A percentile compares a stretch with the other conserved stretches of the same genome.
phyloP scores from a whole-genome alignment of 1,140 invertebrate species.

The Diabrotica undecimpunctata region DNA sequence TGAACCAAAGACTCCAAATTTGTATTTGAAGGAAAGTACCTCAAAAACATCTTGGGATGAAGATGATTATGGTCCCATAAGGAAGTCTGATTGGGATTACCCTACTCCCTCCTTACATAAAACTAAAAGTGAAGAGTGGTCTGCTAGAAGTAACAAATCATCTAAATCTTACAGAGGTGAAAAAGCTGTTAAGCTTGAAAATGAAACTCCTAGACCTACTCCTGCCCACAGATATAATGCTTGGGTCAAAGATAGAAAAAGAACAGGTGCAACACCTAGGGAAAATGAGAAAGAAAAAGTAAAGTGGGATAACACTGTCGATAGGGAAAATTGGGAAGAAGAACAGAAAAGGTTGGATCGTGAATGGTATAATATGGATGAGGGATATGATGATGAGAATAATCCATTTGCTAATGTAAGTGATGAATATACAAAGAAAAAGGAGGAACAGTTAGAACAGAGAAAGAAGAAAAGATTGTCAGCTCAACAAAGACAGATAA shows the following conservation, averaged over 20 bases:
- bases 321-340: slow-evolving; percentile 83
- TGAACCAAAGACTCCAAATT: slow-evolving; percentile 78
- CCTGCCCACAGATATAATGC: slow-evolving; percentile 82
- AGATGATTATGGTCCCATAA: slow-evolving; percentile 62
- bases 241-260: slow-evolving; percentile 69
- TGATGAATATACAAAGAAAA: slow-evolving; percentile 85
- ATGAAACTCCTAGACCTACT: slow-evolving; percentile 70
- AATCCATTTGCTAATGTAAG: slow-evolving; percentile 90
- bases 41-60: slow-evolving; percentile 87
- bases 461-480: slow-evolving; percentile 87
- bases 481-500: slow-evolving; percentile 90
- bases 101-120: slow-evolving; percentile 73
- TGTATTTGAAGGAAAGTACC: slow-evolving; percentile 61
- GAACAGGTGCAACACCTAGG: slow-evolving; percentile 59
- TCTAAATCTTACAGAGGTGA: slow-evolving; percentile 26
- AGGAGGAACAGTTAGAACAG: slow-evolving; percentile 88
- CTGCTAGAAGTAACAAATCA: slow-evolving; percentile 47
- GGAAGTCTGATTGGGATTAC: slow-evolving; percentile 85
- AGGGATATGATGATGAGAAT: slow-evolving; percentile 89
- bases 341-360: slow-evolving; percentile 90
- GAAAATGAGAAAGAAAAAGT: slow-evolving; percentile 47
- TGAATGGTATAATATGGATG: slow-evolving; percentile 95
- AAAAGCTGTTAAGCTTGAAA: slow-evolving; percentile 53
- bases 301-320: slow-evolving; percentile 60
- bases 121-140: slow-evolving; percentile 47